Evolutionary conservation across 2,797 vertebrate genomes (phyloP).

Genomic region (Cephalopachus bancanus): DNA sequence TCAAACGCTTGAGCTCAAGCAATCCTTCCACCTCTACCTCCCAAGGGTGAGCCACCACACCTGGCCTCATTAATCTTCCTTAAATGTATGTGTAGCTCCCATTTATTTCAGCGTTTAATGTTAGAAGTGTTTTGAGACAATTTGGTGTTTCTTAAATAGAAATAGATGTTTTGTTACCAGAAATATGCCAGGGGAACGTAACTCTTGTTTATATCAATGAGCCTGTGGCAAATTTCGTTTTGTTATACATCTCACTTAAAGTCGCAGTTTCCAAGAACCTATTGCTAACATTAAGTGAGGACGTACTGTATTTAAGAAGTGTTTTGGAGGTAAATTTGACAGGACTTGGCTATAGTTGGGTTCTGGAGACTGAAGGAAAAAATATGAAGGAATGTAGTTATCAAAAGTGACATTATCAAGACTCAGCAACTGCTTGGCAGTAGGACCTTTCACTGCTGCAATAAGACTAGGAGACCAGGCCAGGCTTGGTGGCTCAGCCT

Average conservation of each 20-base stretch:
- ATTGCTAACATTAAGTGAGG: not conserved
- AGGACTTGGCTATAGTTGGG: not conserved
- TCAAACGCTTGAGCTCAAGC: no score
- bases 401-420: constrained; percentile 12
- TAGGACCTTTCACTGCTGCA: not conserved
- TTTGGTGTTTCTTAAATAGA: not conserved
- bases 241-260: not conserved
- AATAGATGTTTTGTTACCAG: not conserved
- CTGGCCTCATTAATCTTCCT: not conserved
- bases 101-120: not conserved
- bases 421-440: not conserved
- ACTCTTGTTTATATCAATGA: not conserved
- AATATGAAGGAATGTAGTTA: not conserved
- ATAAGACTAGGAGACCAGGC: not conserved
- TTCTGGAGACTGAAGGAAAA: constrained; percentile 41
- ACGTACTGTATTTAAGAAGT: not conserved
- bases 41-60: no score
- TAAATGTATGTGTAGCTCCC: not conserved
- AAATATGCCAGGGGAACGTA: not conserved
- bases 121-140: not conserved
- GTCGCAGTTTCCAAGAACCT: not conserved
- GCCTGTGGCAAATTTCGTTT: not conserved
- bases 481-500: no score
- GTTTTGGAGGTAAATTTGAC: constrained; percentile 26
- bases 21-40: no score